phyloP scores from a whole-genome alignment of 2,888 invertebrate genomes.

The Azorinus chamasolen region DNA sequence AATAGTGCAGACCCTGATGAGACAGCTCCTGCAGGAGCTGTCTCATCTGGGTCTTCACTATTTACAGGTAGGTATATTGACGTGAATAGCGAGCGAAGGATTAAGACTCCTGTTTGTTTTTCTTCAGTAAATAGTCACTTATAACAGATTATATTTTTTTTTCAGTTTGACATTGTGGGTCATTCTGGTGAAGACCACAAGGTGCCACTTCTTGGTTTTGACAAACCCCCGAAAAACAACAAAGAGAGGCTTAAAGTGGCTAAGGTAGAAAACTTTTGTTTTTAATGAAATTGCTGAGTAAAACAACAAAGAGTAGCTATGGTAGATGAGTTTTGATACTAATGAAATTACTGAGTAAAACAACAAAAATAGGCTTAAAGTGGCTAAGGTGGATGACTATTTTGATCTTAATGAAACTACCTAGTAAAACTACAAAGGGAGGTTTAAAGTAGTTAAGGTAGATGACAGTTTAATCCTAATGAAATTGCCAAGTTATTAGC shows the following conservation, averaged over 20 bases:
- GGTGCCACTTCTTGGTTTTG: conserved; percentile 88
- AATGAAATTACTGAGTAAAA: neutral
- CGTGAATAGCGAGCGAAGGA: too few species aligned
- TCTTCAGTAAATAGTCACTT: neutral
- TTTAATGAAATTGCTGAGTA: neutral
- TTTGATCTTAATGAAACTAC: neutral
- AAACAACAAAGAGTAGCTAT: too few species aligned
- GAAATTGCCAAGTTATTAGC: neutral
- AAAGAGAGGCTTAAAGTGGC: conserved; percentile 94
- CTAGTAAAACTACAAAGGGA: too few species aligned
- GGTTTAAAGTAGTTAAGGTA: too few species aligned
- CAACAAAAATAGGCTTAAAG: conserved; percentile 88
- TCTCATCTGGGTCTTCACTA: too few species aligned
- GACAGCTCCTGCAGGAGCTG: too few species aligned
- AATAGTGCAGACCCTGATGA: too few species aligned
- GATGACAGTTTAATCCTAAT: neutral
- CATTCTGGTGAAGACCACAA: conserved; percentile 97
- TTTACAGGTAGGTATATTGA: too few species aligned
- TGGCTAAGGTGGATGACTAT: conserved; percentile 89
- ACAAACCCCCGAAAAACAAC: conserved; percentile 93
- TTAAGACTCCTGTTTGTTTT: too few species aligned
- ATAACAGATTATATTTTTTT: conserved; percentile 1
- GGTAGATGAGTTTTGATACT: too few species aligned
- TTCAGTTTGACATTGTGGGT: conserved; percentile 95
- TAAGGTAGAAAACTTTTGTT: conserved; percentile 87